Base-by-base conservation (phyloP, 2,797 vertebrate genomes). In the Anomalospiza imberbis region DNA sequence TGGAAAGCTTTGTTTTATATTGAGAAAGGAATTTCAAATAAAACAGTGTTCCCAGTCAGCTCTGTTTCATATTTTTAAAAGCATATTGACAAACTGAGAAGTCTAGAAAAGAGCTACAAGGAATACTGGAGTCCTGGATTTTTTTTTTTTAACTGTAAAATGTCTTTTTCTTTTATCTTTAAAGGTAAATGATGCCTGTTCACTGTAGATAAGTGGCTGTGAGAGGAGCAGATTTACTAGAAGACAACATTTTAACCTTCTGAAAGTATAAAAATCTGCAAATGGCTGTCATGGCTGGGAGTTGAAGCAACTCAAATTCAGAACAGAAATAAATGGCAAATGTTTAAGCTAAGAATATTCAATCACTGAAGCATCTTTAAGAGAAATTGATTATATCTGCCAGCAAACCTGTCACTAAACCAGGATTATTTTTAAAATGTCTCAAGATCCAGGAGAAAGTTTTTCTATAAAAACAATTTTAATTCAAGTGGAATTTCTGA, bases 281-380 rank as follows among this genome's bases (percentile, higher is more conserved):
- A 38, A 83, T 40, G 7, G 1, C 18, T 75, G 26, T 85, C 13
- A 34, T 34, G 54, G 9, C 26, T 88, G 25, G 22, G 18, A 87
- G 42, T 3, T 74, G 61, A 89, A 89, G 44, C 13, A 66, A 42
- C 78, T 88, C 68, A 68, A 83, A 93, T 78, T 89, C 70, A 62
- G 58, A 91, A 87, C 19, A 89, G 57, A 91, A 93, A 88, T 88
- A 82, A 70, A 36, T 75, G 45, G 21, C 7, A 88, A 91, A 81
- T 81, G 14, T 58, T 94, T 85, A 80, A 88, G 61, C 65, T 92
- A 93, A 91, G 65, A 36, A 57, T 78, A 68, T 74, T 85, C 85
- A 91, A 68, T 74, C 72, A 85, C 50, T 51, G 78, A 79, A 89
- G 3, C 14, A 89, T 60, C 54, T 78, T 83, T 70, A 51, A 78